These are phyloP conservation scores for Spodoptera picta DNA, from an alignment of 2,888 invertebrate genomes.

Conservation along the genomic window DNA sequence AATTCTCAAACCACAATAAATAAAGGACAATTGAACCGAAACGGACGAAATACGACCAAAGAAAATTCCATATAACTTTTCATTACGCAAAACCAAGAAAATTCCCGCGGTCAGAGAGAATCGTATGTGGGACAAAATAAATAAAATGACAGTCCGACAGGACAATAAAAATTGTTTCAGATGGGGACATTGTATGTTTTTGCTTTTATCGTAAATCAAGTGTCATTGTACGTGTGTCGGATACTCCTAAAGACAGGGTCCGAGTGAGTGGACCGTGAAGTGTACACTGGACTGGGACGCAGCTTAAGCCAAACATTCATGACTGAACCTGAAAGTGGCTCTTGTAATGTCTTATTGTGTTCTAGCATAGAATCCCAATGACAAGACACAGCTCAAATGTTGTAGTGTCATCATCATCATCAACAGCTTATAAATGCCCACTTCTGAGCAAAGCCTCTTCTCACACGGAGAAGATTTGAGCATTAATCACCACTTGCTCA, in stretches of 20 bases:
- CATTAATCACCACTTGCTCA: too few species aligned
- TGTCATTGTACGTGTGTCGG: too few species aligned
- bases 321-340: not conserved
- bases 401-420: too few species aligned
- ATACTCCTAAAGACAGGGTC: not conserved
- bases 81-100: constrained; percentile 5
- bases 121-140: constrained; percentile 20
- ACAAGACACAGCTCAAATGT: too few species aligned
- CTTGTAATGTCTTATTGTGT: not conserved
- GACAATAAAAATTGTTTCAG: constrained; percentile 32
- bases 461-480: too few species aligned
- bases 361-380: not conserved
- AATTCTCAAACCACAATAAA: not conserved
- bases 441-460: too few species aligned
- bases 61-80: constrained; percentile 10
- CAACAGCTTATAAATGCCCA: too few species aligned
- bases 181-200: constrained; percentile 18
- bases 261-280: constrained; percentile 28
- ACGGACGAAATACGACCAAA: too few species aligned
- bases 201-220: too few species aligned
- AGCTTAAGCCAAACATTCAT: constrained; percentile 6
- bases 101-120: constrained; percentile 5
- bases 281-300: constrained; percentile 9
- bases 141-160: constrained; percentile 28
- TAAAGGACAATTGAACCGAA: not conserved